phyloP scores from a whole-genome alignment of 2,113 vertebrate genomes.

The Piprites chloris region DNA sequence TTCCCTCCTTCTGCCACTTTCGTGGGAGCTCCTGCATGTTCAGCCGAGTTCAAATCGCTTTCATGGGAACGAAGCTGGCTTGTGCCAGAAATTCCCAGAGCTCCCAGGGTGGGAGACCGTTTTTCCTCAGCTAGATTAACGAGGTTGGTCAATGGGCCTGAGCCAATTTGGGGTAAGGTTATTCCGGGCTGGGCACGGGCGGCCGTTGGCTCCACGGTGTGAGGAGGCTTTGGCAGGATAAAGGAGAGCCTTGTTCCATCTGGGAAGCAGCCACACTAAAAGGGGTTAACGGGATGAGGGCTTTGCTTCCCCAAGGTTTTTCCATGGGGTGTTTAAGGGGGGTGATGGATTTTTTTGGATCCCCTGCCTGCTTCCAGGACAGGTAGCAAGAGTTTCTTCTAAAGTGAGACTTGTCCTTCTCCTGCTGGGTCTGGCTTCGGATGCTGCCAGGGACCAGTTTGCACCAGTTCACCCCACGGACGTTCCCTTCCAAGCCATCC shows the following conservation, averaged over 20 bases:
- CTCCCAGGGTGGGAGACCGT: neutral
- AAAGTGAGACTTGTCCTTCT: neutral
- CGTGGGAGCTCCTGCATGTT: neutral
- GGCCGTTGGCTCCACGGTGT: too few species aligned
- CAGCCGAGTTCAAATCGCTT: neutral
- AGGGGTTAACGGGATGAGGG: fast-evolving
- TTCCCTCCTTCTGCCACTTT: neutral
- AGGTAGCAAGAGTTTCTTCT: neutral
- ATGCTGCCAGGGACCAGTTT: neutral
- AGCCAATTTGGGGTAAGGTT: neutral
- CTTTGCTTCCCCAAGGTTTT: neutral
- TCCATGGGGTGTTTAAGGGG: neutral
- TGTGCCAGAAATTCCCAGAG: neutral
- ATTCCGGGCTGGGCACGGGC: neutral
- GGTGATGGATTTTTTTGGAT: neutral
- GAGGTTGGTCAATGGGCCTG: neutral
- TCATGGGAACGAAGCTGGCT: neutral
- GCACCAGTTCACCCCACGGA: neutral
- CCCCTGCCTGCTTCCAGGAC: neutral
- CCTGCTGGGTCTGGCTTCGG: fast-evolving
- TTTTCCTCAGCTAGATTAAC: neutral
- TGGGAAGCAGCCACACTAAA: neutral
- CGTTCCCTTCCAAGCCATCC: neutral
- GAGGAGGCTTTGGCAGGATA: neutral
- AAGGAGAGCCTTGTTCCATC: neutral